Base-by-base conservation (phyloP, 2,113 vertebrate species). In the Dendrocopos noguchii region DNA sequence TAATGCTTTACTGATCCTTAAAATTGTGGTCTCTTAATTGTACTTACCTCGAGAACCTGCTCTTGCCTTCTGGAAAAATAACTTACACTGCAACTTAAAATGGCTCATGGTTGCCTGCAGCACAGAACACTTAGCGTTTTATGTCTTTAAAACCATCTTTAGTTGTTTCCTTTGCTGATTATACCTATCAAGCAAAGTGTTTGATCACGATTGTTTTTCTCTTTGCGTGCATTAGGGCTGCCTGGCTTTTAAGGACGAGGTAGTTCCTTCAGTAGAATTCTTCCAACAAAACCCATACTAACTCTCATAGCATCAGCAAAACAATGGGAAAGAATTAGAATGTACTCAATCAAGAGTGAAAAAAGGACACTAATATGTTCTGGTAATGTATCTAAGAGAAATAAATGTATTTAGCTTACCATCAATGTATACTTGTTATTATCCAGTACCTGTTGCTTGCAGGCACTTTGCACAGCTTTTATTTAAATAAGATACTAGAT, bases 181-280 rank as follows among this genome's bases (percentile, higher is more conserved):
- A 59, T 84, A 74, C 27, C 42, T 91, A 33, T 71, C 50, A 60
- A 53, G 57, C 66, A 84, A 88, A 93, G 34, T 46, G 42, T 91
- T 92, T 86, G 55, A 81, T 93, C 42, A 50, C 50, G 29, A 1
- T 50, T 66, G 15, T 74, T 83, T 85, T 50, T 83, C 85, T 65
- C 29, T 74, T 83, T 78, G 22, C 24, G 3, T 78, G 74, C 91
- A 92, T 96, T 96, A 96, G 44, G 36, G 64, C 59, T 81, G 83
- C 29, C 19, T 56, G 56, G 85, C 85, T 94, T 84, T 95, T 94
- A 95, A 92, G 24, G 80, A 50, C 21, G 76, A 60, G 0, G 0
- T 19, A 53, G n/a, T 52, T 88, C 15, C 22, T 88, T 50, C 0
- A 0, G 74, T 13, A 59, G 25, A 76, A 56, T 86, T 88, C 61